Evolutionary conservation across 2,888 invertebrate species (phyloP), one percentile per base, ranked within the genome.

Genomic region (Polymixis lichenea): DNA sequence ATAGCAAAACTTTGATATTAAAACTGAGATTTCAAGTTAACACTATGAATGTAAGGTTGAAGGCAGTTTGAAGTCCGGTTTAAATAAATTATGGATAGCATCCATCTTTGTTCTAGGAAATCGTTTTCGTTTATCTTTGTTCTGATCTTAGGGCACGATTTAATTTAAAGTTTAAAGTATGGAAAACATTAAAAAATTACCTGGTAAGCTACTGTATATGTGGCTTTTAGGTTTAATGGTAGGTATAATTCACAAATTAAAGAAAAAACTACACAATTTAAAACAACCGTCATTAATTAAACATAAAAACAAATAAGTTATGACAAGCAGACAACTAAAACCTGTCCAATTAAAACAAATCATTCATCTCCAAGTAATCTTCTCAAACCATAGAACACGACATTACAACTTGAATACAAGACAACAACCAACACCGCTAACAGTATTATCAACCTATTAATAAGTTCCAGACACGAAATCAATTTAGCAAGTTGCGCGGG

Each of bases 1-100:
- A 62, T 72, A 71, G 76, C 80, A 84, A 86, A 90, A 88, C 89
- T 90, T 90, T 84, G 84, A 88, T 88, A 90, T 90, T 90, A 90
- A 90, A 90, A 89, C 86, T 78, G 84, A 81, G 84, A 87, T 88
- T 87, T 80, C 72, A 78, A 86, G 85, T 86, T 88, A 83, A 81
- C 85, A 88, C 87, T 88, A 86, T 86, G 73, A 77, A 75, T 83
- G 75, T 79, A 73, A 72, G 64, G 43, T 17, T 25, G 46, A 56
- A 49, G 51, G 43, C 38, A 38, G 56, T 74, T n/a, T 67, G 55
- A 66, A 72, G 65, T 74, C 53, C 49, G 56, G 73, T 65, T 69
- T 77, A 65, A 85, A 83, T 82, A 77, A 77, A 72, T 83, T 76
- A 72, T 72, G n/a, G 58, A 32, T n/a, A 49, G 0, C 19, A 56